Base-by-base conservation (phyloP, 2,888 invertebrate species). In the Listrodromus nycthemerus region DNA sequence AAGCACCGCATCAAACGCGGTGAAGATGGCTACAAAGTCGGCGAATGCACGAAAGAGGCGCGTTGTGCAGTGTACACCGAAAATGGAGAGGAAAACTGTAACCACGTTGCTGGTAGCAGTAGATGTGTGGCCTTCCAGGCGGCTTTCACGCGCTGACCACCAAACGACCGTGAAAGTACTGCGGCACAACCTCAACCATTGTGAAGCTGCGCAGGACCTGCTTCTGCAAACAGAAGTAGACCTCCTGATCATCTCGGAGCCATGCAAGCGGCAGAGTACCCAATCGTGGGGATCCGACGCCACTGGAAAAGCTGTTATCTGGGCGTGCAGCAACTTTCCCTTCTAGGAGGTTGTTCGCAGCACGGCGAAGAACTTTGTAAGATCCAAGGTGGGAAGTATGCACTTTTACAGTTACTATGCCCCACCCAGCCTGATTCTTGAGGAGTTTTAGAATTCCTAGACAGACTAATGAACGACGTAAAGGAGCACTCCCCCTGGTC, bases 281-380 rank as follows among this genome's bases (percentile, higher is more conserved):
- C 73, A 16, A 69, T 30, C 74, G 8, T 87, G 87, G 86, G 76
- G 77, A 48, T 33, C 84, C 1, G 83, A 87, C 58, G 65, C 75
- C 66, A 88, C 86, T 30, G 71, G 71, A 48, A 87, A 85, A 76
- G 85, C 86, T 27, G 86, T 84, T 66, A 85, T 87, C 50, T 88
- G 86, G 86, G n/a, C 78, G 0, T 82, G 83, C 69, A 73, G 71
- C 1, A 75, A 27, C 0, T 5, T 50, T 8, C 78, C 80, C 10
- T 85, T 87, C 63, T 86, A 88, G 82, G 67, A 73, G 6, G 76
- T 37, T 10, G 65, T 80, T 2, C 69, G 84, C 41, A 83, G 58
- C 41, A 63, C 16, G 8, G 52, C 80, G 13, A 70, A 50, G 27
- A 79, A 86, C 27, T 88, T 85, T 63, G 87, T 87, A 30, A 41